Evolutionary conservation across 2,888 invertebrate species (phyloP).

Genomic region (Erebia aethiops): DNA sequence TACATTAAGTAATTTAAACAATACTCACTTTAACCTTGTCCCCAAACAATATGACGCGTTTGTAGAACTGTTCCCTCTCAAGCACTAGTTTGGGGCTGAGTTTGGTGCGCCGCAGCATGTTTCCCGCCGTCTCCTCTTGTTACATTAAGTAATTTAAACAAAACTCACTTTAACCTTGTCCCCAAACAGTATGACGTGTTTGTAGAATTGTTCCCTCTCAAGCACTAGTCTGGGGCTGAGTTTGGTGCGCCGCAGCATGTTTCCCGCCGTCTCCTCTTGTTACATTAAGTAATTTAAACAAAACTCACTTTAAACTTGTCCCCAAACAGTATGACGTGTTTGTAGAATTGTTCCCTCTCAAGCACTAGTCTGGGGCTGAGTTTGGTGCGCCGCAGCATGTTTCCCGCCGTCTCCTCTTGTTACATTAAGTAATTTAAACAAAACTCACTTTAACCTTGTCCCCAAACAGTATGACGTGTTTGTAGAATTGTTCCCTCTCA

Average conservation of each 20-base stretch:
- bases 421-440: not conserved
- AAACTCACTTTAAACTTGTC: too few relatives aligned
- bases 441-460: conserved; percentile 81
- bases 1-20: conserved; percentile 36
- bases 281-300: conserved; percentile 35
- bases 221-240: conserved; percentile 85
- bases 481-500: conserved; percentile 85
- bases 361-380: too few relatives aligned
- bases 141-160: conserved; percentile 36
- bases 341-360: too few relatives aligned
- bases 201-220: conserved; percentile 85
- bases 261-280: conserved; percentile 59
- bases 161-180: conserved; percentile 81
- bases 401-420: too few relatives aligned
- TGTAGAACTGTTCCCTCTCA: conserved; percentile 85
- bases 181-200: conserved; percentile 81
- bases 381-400: too few relatives aligned
- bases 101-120: conserved; percentile 84
- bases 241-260: conserved; percentile 84
- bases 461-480: conserved; percentile 81
- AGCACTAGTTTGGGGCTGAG: conserved; percentile 85
- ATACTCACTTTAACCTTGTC: conserved; percentile 81
- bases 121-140: conserved; percentile 59
- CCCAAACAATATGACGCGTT: conserved; percentile 81
- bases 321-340: too few relatives aligned